Conservation (phyloP, 92 coral and sea anemone species). For the Anthopleura xanthogrammica region DNA sequence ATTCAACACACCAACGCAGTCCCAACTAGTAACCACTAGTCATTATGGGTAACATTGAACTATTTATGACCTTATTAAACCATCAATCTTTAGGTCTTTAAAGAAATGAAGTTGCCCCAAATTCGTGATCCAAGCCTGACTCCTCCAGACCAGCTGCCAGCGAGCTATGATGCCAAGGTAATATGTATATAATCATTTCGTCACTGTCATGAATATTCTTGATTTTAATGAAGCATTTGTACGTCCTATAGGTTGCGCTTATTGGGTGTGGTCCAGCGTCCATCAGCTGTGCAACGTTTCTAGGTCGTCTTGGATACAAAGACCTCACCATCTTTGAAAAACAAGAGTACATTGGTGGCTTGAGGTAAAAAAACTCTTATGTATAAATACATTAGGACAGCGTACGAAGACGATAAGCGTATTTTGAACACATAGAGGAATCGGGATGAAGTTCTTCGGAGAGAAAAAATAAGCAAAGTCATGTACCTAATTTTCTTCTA, state of each 20-base stretch:
- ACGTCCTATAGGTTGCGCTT: slow-evolving; percentile 70
- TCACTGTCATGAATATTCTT: neutral
- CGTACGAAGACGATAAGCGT: neutral
- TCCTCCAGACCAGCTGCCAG: slow-evolving; percentile 74
- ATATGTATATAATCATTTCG: neutral
- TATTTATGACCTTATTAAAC: too few relatives aligned
- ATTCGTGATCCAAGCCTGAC: slow-evolving; percentile 88
- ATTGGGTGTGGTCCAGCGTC: slow-evolving; percentile 99
- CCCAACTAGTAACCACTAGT: too few relatives aligned
- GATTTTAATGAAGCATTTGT: neutral
- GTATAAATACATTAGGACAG: too few relatives aligned
- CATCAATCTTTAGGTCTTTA: slow-evolving; percentile 59
- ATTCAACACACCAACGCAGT: too few relatives aligned
- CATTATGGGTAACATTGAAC: too few relatives aligned
- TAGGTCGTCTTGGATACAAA: slow-evolving; percentile 95
- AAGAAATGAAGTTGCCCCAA: slow-evolving; percentile 87
- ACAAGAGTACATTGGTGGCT: slow-evolving; percentile 93
- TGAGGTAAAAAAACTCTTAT: slow-evolving; percentile 54
- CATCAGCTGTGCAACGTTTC: slow-evolving; percentile 93
- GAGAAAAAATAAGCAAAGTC: too few relatives aligned
- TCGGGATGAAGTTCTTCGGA: too few relatives aligned
- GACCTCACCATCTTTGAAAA: slow-evolving; percentile 85
- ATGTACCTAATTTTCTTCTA: too few relatives aligned
- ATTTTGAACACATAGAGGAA: neutral
- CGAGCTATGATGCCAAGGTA: slow-evolving; percentile 88